Conservation (phyloP, 2,113 vertebrate genomes). For the Myanophis thanlyinensis region DNA sequence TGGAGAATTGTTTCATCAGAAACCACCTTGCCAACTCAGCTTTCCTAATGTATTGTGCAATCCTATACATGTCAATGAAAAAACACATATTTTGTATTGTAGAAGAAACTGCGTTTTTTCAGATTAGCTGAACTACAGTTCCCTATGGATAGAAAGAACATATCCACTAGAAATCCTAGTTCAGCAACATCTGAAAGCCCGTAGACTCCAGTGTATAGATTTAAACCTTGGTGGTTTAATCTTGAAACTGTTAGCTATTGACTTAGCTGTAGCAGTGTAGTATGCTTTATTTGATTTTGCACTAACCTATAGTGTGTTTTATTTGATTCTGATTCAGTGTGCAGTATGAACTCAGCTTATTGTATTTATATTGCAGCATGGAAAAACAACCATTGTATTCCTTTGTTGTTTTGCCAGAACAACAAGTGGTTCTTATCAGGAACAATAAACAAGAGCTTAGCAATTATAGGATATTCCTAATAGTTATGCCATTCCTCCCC, state of each 20-base stretch:
- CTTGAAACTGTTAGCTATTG: background rate
- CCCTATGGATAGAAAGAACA: background rate
- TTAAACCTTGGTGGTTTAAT: background rate
- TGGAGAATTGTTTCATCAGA: background rate
- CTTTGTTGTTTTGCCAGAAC: conserved; percentile 11
- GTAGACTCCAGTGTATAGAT: background rate
- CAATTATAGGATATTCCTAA: background rate
- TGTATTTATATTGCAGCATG: background rate
- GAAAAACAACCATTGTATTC: background rate
- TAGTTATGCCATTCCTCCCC: background rate
- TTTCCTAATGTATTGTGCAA: background rate
- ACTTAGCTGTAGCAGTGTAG: background rate
- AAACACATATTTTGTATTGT: background rate
- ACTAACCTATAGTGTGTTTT: background rate
- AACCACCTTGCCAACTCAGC: background rate
- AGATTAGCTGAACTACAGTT: background rate
- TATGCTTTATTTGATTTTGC: background rate
- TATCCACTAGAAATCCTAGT: background rate
- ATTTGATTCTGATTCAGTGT: background rate
- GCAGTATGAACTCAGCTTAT: background rate
- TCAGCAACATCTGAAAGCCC: background rate
- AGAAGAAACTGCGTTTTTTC: background rate
- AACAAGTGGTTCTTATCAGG: background rate
- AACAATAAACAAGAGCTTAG: background rate
- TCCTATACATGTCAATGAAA: background rate